Conservation (phyloP, 2,888 invertebrate species). For the Aproaerema taeniolella region DNA sequence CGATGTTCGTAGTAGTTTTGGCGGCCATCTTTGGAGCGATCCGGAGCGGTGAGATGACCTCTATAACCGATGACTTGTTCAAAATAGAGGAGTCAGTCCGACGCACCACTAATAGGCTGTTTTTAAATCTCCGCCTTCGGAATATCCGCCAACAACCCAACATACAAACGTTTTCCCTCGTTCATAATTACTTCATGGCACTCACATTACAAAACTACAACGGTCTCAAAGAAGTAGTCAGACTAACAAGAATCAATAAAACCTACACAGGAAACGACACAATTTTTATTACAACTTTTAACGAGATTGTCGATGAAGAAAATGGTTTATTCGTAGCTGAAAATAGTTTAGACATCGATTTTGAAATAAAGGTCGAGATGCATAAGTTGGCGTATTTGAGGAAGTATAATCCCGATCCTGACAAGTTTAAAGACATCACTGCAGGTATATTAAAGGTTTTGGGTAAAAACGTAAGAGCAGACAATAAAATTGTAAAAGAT, state of each 20-base stretch:
- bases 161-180: constrained; percentile 8
- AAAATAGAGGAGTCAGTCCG: constrained; percentile 24
- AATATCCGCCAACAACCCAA: constrained; percentile 9
- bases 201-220: constrained; percentile 12
- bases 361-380: constrained; percentile 17
- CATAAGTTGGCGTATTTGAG: constrained; percentile 26
- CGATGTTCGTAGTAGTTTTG: neutral
- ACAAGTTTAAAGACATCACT: neutral
- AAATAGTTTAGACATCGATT: constrained; percentile 22
- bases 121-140: constrained; percentile 6
- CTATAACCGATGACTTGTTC: constrained; percentile 18
- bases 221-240: constrained; percentile 12
- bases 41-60: neutral
- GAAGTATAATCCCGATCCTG: neutral
- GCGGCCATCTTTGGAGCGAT: too few species aligned
- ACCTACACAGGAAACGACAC: constrained; percentile 26
- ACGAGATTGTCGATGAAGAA: constrained; percentile 12
- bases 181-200: constrained; percentile 14
- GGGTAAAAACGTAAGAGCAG: neutral
- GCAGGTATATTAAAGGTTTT: constrained; percentile 2
- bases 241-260: constrained; percentile 11
- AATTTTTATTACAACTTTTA: constrained; percentile 5
- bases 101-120: constrained; percentile 22
- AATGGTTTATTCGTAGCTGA: constrained; percentile 32
- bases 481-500: neutral